Evolutionary conservation across 2,888 invertebrate genomes (phyloP).

Genomic region (Dasypolia templi): DNA sequence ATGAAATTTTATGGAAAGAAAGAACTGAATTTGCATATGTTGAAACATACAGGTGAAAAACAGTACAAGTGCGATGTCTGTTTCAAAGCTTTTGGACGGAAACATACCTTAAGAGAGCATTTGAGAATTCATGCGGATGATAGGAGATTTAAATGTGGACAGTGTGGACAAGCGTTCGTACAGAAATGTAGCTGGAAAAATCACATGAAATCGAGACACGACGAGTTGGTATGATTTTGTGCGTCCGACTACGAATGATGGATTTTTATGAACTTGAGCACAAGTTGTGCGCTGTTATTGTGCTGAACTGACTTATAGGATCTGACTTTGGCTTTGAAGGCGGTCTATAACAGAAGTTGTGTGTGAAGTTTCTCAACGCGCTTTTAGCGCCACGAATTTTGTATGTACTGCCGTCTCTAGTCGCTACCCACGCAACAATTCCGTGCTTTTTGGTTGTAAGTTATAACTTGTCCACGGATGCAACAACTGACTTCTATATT

Average conservation of each 20-base stretch:
- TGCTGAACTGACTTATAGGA: background rate
- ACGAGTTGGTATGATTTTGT: slow-evolving; percentile 25
- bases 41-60: slow-evolving; percentile 61
- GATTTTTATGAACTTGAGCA: background rate
- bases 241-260: background rate
- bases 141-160: slow-evolving; percentile 57
- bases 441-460: background rate
- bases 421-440: background rate
- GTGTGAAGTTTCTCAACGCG: no score
- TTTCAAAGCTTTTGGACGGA: slow-evolving; percentile 51
- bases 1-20: slow-evolving; percentile 56
- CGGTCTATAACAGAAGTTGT: no score
- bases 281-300: background rate
- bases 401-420: background rate
- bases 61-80: slow-evolving; percentile 52
- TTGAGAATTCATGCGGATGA: slow-evolving; percentile 59
- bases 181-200: slow-evolving; percentile 53
- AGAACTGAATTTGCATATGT: slow-evolving; percentile 49
- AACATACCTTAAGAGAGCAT: slow-evolving; percentile 53
- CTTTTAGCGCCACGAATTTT: background rate
- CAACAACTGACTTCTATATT: background rate
- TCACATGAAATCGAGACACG: slow-evolving; percentile 41
- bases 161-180: slow-evolving; percentile 59
- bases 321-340: no score
- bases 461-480: background rate